Base-by-base conservation (phyloP, 2,113 vertebrate genomes). In the Trematocara zebra region DNA sequence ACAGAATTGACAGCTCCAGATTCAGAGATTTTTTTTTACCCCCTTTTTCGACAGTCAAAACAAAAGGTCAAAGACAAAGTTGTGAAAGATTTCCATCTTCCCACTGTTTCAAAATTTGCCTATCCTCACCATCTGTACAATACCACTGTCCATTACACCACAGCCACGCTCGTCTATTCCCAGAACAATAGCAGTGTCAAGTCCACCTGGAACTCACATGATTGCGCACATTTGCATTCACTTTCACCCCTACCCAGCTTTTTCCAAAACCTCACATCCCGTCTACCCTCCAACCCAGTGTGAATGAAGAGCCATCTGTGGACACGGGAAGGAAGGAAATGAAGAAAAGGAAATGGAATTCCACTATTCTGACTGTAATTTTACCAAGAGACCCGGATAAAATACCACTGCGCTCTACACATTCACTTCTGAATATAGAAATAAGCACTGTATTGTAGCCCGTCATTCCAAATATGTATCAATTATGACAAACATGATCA, bases 321-420 rank as follows among this genome's bases (percentile, higher is more conserved):
- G 82, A 80, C 64, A 57, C 56, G 85, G 93, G 92, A 88, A 88
- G 87, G 87, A 88, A 87, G 78, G 85, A 91, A 93, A 88, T 78
- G 87, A 85, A 89, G 91, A 72, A 89, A 78, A 91, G 84, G 91
- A 93, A 92, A 92, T 87, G 83, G 78, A 91, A 87, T 84, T 85
- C 49, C 85, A 53, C 54, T 40, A 35, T 93, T 85, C 40, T 47
- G 40, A 47, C 20, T 85, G 54, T 82, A 78, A 23, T 9, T 40
- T 51, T 49, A 49, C 42, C 31, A 8, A 14, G 40, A 67, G 80
- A 87, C 80, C 74, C 20, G 85, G 85, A 85, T 88, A 85, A 92
- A 81, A 84, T 87, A 23, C 23, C 37, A 40, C 11, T 56, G 69
- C 11, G 9, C 83, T 12, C 20, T 8, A 33, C 76, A 76, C 20